Evolutionary conservation across 2,888 invertebrate genomes (phyloP).

Genomic region (Drymonia ruficornis): DNA sequence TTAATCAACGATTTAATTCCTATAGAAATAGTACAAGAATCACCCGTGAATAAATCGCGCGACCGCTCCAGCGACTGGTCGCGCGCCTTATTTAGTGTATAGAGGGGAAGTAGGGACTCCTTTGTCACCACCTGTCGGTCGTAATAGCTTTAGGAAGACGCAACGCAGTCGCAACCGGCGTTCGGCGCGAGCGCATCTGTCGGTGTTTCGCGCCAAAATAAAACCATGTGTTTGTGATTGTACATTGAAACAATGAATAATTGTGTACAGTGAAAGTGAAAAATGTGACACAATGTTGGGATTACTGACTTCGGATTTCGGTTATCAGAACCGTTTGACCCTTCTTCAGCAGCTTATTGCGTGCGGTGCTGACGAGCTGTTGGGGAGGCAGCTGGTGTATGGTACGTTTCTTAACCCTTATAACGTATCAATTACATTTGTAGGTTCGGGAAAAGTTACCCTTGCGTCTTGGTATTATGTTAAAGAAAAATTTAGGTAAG

Average conservation of each 20-base stretch:
- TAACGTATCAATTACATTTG: not conserved
- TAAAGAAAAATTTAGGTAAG: no score
- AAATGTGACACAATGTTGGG: conserved; percentile 68
- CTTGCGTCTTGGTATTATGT: no score
- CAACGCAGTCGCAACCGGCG: conserved; percentile 57
- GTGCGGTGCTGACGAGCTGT: conserved; percentile 68
- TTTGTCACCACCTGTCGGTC: conserved; percentile 79
- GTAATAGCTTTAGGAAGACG: conserved; percentile 80
- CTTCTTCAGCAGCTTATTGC: conserved; percentile 76
- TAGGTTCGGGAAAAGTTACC: no score
- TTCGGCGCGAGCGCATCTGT: conserved; percentile 74
- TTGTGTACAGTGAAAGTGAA: conserved; percentile 16
- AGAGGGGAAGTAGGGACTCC: conserved; percentile 74
- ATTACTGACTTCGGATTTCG: conserved; percentile 71
- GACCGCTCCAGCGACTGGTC: conserved; percentile 49
- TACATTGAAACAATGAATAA: conserved; percentile 25
- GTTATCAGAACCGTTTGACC: conserved; percentile 70
- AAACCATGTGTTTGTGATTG: conserved; percentile 44
- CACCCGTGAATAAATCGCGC: conserved; percentile 27
- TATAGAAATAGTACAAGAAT: conserved; percentile 19
- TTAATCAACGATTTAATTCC: not conserved
- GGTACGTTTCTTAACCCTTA: conserved; percentile 47
- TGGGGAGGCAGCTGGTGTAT: conserved; percentile 63
- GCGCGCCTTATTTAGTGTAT: conserved; percentile 42
- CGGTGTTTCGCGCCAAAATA: conserved; percentile 68